Percentiles rank a stretch among this genome's conserved stretches.
phyloP scores from a whole-genome alignment of 2,113 vertebrate species.

The Agelaius tricolor region DNA sequence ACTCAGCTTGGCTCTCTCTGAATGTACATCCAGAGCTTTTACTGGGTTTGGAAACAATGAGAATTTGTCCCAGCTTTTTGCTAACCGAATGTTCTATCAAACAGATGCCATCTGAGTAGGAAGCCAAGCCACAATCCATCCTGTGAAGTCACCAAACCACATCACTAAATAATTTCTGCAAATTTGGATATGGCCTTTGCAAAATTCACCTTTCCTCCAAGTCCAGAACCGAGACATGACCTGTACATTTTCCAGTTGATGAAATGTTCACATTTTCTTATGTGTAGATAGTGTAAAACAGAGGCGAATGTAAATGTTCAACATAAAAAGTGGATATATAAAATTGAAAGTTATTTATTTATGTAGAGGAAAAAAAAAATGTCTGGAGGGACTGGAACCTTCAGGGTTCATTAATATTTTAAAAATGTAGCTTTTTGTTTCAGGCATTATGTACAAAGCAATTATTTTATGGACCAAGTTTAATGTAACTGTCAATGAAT shows the following conservation, averaged over 20 bases:
- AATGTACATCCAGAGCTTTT: constrained; percentile 37
- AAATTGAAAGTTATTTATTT: constrained; percentile 90
- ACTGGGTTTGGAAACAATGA: background rate
- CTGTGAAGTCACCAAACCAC: constrained; percentile 25
- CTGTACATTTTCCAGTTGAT: constrained; percentile 11
- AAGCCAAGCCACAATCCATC: constrained; percentile 45
- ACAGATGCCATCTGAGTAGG: constrained; percentile 33
- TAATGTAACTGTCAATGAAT: constrained; percentile 71
- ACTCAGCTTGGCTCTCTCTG: constrained; percentile 5
- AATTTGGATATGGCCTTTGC: constrained; percentile 43
- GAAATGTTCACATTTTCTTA: constrained; percentile 26
- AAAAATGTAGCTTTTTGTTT: constrained; percentile 84
- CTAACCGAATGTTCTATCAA: background rate
- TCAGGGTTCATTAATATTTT: constrained; percentile 85
- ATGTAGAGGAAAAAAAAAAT: constrained; percentile 77
- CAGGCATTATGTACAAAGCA: constrained; percentile 77
- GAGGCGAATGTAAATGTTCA: constrained; percentile 80
- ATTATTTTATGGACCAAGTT: constrained; percentile 84
- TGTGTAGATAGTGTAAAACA: constrained; percentile 89
- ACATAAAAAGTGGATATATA: constrained; percentile 76
- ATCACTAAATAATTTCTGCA: background rate
- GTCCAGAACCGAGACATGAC: background rate
- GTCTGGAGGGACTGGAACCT: constrained; percentile 77
- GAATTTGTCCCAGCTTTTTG: background rate
- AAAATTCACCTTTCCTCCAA: background rate